Base-by-base conservation (phyloP, 2,888 invertebrate species). In the Sphaerophoria taeniata region DNA sequence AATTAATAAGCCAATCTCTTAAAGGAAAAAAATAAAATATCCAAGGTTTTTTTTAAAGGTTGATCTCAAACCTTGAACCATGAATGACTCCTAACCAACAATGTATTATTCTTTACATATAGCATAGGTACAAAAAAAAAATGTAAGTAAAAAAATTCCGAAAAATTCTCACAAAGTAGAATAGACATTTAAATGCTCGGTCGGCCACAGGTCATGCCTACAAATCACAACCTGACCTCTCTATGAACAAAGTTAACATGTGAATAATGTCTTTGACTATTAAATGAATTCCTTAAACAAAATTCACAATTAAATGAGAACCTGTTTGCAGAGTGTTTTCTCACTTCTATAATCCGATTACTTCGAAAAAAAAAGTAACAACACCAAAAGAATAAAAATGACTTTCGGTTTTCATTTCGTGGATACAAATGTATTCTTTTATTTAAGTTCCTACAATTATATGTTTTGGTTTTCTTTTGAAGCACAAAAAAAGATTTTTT, bases 371-470 rank as follows among this genome's bases (percentile, higher is more conserved):
- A 16, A 70, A 6, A 34, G 4, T 39, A 39, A 34, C 39, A 24
- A 24, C 33, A 45, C 12, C 45, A 53, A 33, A 63, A 47, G 16
- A 56, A 56, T 16, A 51, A 51, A 81, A 76, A 73, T 76, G 69
- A 85, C 85, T 85, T 85, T 85, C 85, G 70, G 55, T 85, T 85
- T 85, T 60, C 65, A 77, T 77, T 76, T 73, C 45, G 70, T 47
- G 14, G 39, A 71, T 67, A 78, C 34, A 49, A 47, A 31, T 69
- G 36, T 43, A 63, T 73, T 31, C 55, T 61, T 73, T 71, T 12
- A 14, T 24, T 70, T 74, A 39, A 39, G 39, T 70, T 75, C 67
- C 74, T 16, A 56, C 63, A 55, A 45, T 12, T 43, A 60, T 39
- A 36, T 43, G 16, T 43, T 60, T 49, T 60, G 39, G 11, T 60